phyloP scores from a whole-genome alignment of 64 coral and sea anemone genomes.

The Orbicella faveolata region DNA sequence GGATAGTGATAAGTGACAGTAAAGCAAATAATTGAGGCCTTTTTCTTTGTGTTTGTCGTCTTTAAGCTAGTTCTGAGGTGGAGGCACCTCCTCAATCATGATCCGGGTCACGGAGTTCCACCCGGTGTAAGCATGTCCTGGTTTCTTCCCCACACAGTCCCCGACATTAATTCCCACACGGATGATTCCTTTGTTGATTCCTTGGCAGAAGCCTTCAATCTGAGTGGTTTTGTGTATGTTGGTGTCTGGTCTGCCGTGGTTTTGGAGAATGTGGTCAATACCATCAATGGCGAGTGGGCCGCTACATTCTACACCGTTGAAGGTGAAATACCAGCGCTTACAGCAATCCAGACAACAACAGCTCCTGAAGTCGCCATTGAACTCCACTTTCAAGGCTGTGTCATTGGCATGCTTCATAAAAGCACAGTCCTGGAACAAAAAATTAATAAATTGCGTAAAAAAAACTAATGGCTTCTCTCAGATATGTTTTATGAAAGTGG shows the following conservation, averaged over 20 bases:
- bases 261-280: background rate
- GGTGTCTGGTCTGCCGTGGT: background rate
- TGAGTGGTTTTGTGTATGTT: background rate
- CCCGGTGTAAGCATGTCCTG: background rate
- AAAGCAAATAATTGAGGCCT: background rate
- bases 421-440: conserved; percentile 3
- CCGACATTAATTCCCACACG: background rate
- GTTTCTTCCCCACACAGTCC: background rate
- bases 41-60: background rate
- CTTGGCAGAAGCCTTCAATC: background rate
- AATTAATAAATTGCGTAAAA: background rate
- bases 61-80: background rate
- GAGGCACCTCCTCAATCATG: background rate
- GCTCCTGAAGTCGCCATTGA: conserved; percentile 15
- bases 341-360: conserved; percentile 3
- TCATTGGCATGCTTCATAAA: conserved; percentile 9
- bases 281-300: conserved; percentile 22
- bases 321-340: conserved; percentile 37
- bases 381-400: conserved; percentile 21
- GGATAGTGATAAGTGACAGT: too few relatives aligned
- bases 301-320: conserved; percentile 1
- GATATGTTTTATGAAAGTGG: too few relatives aligned
- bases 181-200: background rate
- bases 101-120: conserved; percentile 8
- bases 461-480: too few relatives aligned